phyloP scores from a whole-genome alignment of 2,888 invertebrate species.

The Trichacis sp. region DNA sequence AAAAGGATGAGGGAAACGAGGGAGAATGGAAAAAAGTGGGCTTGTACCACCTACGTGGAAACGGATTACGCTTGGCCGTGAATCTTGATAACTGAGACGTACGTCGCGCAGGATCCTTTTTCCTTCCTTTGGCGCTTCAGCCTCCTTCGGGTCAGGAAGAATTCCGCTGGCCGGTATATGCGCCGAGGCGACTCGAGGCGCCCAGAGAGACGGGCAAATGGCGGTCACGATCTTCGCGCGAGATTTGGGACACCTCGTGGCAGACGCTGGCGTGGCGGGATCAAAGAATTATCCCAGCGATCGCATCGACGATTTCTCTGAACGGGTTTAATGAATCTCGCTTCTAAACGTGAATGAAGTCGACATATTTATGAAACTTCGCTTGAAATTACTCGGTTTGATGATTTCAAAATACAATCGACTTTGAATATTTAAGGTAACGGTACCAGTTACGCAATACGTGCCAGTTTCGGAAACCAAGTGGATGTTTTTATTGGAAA shows the following conservation, averaged over 20 bases:
- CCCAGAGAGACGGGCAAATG: slow-evolving; percentile 44
- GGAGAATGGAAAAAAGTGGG: slow-evolving; percentile 8
- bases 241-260: slow-evolving; percentile 42
- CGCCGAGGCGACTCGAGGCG: slow-evolving; percentile 23
- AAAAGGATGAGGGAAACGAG: too few species aligned
- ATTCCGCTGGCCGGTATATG: slow-evolving; percentile 33
- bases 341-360: slow-evolving; percentile 8
- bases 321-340: slow-evolving; percentile 41
- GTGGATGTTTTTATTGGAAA: too few species aligned
- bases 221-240: slow-evolving; percentile 43
- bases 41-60: slow-evolving; percentile 43
- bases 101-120: slow-evolving; percentile 34
- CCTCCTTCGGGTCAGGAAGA: slow-evolving; percentile 27
- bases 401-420: too few species aligned
- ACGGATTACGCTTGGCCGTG: slow-evolving; percentile 41
- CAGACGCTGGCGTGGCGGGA: slow-evolving; percentile 38
- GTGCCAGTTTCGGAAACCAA: too few species aligned
- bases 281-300: slow-evolving; percentile 26
- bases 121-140: slow-evolving; percentile 28
- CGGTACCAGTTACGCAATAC: too few species aligned
- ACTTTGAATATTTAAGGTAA: neutral
- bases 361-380: too few species aligned
- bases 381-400: too few species aligned
- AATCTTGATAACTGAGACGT: slow-evolving; percentile 45
- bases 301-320: slow-evolving; percentile 40